Base-by-base conservation (phyloP, 2,888 invertebrate species). In the Sycophila texana region DNA sequence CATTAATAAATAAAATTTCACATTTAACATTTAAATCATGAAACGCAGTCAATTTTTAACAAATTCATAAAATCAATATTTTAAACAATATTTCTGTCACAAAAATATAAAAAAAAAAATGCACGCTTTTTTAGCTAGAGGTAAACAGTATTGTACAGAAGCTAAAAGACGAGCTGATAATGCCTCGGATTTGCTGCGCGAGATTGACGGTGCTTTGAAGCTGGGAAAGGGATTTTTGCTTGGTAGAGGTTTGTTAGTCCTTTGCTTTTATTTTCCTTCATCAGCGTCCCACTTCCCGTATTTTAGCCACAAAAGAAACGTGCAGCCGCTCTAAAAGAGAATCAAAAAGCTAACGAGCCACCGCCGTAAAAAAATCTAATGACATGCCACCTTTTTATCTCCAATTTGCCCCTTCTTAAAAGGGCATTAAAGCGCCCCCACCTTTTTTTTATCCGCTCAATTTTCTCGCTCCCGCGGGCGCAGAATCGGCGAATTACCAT, bases 151-250 rank as follows among this genome's bases (percentile, higher is more conserved):
- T 72, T 72, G 68, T 78, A 81, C 72, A 75, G 75, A 57, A 16
- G 30, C 51, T 55, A 71, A 77, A 66, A 60, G 77, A 65, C 70
- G 53, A 71, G 71, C 78, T 55, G 81, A 39, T 75, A 81, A 75
- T 68, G 57, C 74, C 51, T 74, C 75, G 81, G 86, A 88, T 86
- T 91, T 94, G 83, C 92, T 94, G 89, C 92, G 92, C 90, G 94
- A 94, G 91, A 94, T 94, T 89, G 94, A 94, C 91, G 91, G 91
- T 83, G 92, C 92, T 83, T 91, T 93, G 85, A 90, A 89, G 85
- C 86, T 93, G 87, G 92, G 93, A 85, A 93, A 91, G 88, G 94
- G 94, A 87, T 94, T 94, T 91, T 92, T 94, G 87, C 91, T 92
- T 89, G 91, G 88, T 72, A 88, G 89, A 92, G 91, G 91, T 91